These are phyloP conservation scores for Microplitis manilae DNA, from an alignment of 2,888 invertebrate genomes.

Conservation along the genomic window DNA sequence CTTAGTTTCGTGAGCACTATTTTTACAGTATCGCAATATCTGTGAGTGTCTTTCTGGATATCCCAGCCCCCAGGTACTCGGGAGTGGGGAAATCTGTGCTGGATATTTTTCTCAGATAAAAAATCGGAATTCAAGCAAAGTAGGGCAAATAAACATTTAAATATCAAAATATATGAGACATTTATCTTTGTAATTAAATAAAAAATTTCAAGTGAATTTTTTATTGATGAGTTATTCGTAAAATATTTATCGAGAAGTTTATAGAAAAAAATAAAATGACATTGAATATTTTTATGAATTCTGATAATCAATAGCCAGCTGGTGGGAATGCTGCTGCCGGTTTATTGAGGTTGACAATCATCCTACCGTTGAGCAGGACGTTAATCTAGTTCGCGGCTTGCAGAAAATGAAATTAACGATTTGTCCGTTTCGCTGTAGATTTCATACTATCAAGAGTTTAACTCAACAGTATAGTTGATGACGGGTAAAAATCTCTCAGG, in stretches of 20 bases:
- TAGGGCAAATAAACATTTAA: neutral
- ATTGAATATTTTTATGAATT: neutral
- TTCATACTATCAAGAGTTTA: constrained; percentile 19
- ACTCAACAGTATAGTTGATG: neutral
- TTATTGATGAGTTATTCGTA: no score
- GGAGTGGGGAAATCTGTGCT: constrained; percentile 28
- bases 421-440: constrained; percentile 42
- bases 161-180: neutral
- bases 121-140: neutral
- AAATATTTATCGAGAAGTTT: neutral
- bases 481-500: constrained; percentile 14
- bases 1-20: constrained; percentile 14
- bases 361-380: constrained; percentile 64
- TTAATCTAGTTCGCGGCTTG: constrained; percentile 67
- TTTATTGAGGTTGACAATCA: constrained; percentile 59
- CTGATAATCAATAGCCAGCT: constrained; percentile 14
- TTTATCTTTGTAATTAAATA: no score
- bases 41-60: constrained; percentile 64
- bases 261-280: neutral
- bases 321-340: constrained; percentile 40
- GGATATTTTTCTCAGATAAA: constrained; percentile 16
- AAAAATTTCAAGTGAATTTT: no score
- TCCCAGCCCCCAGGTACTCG: constrained; percentile 47
- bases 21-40: constrained; percentile 61
- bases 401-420: constrained; percentile 66